Conservation (phyloP, 2,888 invertebrate genomes). For the Psylliodes chrysocephalus region DNA sequence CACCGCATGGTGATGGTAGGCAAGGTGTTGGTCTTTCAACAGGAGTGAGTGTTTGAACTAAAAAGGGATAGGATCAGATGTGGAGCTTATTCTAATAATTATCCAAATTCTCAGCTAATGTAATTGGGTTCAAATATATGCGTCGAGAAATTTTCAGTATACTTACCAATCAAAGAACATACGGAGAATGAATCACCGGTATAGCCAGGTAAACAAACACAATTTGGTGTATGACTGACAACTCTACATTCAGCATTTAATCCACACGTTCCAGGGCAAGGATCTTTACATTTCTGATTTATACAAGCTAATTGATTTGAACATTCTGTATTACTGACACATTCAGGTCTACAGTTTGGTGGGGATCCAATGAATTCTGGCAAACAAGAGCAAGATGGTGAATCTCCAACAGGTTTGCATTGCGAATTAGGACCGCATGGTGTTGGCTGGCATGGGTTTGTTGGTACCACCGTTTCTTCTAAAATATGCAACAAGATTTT, state of each 20-base stretch:
- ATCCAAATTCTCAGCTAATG: no score
- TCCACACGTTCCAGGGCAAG: constrained; percentile 68
- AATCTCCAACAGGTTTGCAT: constrained; percentile 67
- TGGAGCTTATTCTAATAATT: no score
- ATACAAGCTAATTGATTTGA: constrained; percentile 63
- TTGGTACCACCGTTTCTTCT: constrained; percentile 63
- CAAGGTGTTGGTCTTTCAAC: constrained; percentile 69
- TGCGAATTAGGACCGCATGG: constrained; percentile 84
- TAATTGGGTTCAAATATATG: not conserved
- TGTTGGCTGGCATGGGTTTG: constrained; percentile 74
- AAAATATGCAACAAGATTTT: constrained; percentile 34
- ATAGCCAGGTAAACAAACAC: constrained; percentile 66
- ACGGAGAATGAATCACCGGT: constrained; percentile 81
- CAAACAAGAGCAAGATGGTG: constrained; percentile 79
- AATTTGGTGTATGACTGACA: constrained; percentile 79
- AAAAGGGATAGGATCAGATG: no score
- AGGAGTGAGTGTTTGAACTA: constrained; percentile 49
- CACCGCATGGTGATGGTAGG: constrained; percentile 80
- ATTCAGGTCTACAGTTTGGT: constrained; percentile 79
- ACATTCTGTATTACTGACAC: constrained; percentile 78
- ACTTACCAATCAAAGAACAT: constrained; percentile 54
- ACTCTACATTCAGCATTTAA: constrained; percentile 66
- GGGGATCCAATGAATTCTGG: constrained; percentile 76
- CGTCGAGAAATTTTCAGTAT: not conserved
- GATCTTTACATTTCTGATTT: constrained; percentile 62